Evolutionary conservation across 2,888 invertebrate genomes (phyloP), one percentile per base, ranked within the genome.

Genomic region (Ichneumon xanthorius): DNA sequence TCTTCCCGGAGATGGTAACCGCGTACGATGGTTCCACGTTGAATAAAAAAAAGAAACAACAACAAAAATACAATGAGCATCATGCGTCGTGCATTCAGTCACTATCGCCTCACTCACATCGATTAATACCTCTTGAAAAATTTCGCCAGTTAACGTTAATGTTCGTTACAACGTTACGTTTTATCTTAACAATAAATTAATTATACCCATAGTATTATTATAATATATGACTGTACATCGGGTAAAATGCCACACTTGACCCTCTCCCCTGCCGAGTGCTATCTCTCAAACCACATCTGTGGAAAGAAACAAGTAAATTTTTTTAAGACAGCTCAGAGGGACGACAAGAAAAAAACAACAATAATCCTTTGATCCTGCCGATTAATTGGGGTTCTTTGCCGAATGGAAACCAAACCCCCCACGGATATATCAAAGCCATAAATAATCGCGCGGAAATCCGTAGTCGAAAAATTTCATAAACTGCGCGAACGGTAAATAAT

Each of bases 201-300:
- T 77, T 77, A 26, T 84, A 82, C 58, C 78, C 65, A 53, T 58
- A 22, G 50, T 58, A 70, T 55, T 75, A 63, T 55, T 71, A 50
- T 65, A 33, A 48, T 22, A 58, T 30, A 80, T 80, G 72, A 71
- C 78, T 85, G 85, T 76, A 85, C 78, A 85, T 80, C 50, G 72
- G 77, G 67, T 77, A 68, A 81, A 80, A 61, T 53, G 77, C 68
- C 67, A 78, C 53, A 40, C 53, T 37, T 40, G 50, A 30, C 63
- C 63, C 16, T 55, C 75, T 73, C 22, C 16, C 14, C 50, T 14
- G 22, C 30, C 40, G 33, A 53, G 48, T 50, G 22, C 33, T 26
- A 73, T 83, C 22, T 72, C 63, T 58, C 77, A 72, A 72, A 78
- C 67, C 55, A 77, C 82, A 67, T 40, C 14, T 53, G 40, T 79